Evolutionary conservation across 2,888 invertebrate genomes (phyloP), one percentile per base, ranked within the genome.

Genomic region (Oxyteleia sp.): DNA sequence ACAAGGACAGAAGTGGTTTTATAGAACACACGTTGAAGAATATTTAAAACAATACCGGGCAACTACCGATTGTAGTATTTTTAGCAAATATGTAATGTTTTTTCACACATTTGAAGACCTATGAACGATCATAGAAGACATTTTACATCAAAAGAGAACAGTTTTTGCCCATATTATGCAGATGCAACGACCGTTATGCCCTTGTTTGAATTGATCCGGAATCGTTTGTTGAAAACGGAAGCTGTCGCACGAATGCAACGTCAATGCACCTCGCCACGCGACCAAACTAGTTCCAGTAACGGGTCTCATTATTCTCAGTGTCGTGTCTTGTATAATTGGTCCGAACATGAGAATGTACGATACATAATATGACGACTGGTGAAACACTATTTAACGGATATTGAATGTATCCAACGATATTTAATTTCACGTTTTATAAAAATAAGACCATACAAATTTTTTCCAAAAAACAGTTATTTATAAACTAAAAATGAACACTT

Each of bases 301-400:
- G 13, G n/a, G 38, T 38, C 13, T 38, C 38, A 13, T 38, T 38
- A 38, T 38, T 38, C 38, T 38, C 38, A n/a, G 38, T 38, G 38
- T 38, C 38, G 38, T 38, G 38, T 38, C 38, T 38, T 38, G 38
- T 38, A 13, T 38, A 38, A 38, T 38, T 38, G 38, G 38, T 38
- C 38, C 13, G 38, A 38, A 38, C 38, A 38, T n/a, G 38, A 38
- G 38, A 38, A 32, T 8, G 32, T 32, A 32, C 32, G 32, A 32
- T 8, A 38, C 38, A n/a, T 38, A 38, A 38, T 38, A 38, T 13
- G n/a, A 38, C 11, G 38, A 38, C 38, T n/a, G n/a, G n/a, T 38
- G n/a, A n/a, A 38, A 38, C 38, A 2, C n/a, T n/a, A 10, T 32
- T 32, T 32, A 32, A 32, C 32, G 11, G 11, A 10, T 32, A 32